These are phyloP conservation scores for Chloropsis hardwickii DNA, from an alignment of 2,113 vertebrate species.

Conservation along the genomic window DNA sequence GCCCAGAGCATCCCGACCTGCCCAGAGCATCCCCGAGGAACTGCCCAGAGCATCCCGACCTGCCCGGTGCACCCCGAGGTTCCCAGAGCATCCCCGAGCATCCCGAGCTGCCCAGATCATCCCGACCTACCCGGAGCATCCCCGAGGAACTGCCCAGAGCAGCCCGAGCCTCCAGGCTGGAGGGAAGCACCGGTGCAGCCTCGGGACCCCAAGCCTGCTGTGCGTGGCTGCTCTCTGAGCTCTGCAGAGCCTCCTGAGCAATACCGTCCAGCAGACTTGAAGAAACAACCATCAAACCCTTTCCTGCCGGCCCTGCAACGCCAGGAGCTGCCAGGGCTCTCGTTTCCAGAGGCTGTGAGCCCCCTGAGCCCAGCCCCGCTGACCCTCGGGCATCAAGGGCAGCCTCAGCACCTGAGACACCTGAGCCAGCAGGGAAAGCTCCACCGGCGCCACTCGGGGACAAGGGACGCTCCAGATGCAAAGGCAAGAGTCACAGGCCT, in stretches of 20 bases:
- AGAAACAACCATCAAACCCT: not conserved
- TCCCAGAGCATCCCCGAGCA: not conserved
- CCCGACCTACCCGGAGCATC: no score
- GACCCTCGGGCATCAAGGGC: not conserved
- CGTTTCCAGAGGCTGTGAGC: not conserved
- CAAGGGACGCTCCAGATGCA: not conserved
- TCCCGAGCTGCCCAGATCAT: no score
- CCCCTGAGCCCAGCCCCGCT: not conserved
- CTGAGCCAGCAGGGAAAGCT: not conserved
- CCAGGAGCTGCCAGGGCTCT: not conserved
- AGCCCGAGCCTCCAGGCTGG: not conserved
- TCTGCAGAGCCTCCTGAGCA: not conserved
- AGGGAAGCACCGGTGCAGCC: not conserved
- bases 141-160: no score
- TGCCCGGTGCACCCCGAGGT: no score
- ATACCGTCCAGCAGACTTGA: not conserved
- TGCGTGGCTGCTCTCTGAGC: not conserved
- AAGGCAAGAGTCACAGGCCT: constrained; percentile 12
- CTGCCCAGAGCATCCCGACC: not conserved
- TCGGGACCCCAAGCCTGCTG: rapidly evolving
- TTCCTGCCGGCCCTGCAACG: not conserved
- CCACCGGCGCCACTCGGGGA: not conserved
- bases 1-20: not conserved
- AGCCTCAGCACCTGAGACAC: not conserved
- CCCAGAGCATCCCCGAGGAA: not conserved